Percentiles rank a stretch among this genome's conserved stretches.
Evolutionary conservation across 2,797 vertebrate genomes (phyloP).

Genomic region (Spea hammondii): DNA sequence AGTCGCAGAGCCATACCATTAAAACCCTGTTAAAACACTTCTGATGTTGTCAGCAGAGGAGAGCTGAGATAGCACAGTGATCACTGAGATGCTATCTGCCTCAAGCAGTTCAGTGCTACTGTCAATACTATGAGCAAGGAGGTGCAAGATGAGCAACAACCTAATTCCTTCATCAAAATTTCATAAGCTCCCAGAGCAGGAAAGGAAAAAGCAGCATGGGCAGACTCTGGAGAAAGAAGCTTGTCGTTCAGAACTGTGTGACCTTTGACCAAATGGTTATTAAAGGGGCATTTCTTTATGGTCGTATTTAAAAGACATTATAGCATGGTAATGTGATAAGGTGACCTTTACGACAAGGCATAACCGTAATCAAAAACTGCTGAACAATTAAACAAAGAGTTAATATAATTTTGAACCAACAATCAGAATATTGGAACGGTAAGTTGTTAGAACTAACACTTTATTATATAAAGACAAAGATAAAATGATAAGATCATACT

Average conservation of each 20-base stretch:
- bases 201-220: slow-evolving; percentile 54
- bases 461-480: too few species aligned
- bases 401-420: too few species aligned
- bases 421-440: too few species aligned
- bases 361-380: too few species aligned
- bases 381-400: too few species aligned
- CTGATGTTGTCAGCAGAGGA: slow-evolving; percentile 91
- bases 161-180: slow-evolving; percentile 98
- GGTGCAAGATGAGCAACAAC: slow-evolving; percentile 97
- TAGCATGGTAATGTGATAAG: too few species aligned
- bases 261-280: slow-evolving; percentile 37
- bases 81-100: slow-evolving; percentile 78
- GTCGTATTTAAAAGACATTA: not conserved
- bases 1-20: slow-evolving; percentile 84
- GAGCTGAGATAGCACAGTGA: slow-evolving; percentile 78
- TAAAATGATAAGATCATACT: too few species aligned
- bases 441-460: too few species aligned
- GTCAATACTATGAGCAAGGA: slow-evolving; percentile 95
- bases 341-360: too few species aligned
- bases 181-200: slow-evolving; percentile 78
- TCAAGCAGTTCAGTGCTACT: slow-evolving; percentile 81
- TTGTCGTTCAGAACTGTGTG: slow-evolving; percentile 35
- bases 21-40: slow-evolving; percentile 99
- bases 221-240: slow-evolving; percentile 41
- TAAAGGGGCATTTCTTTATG: slow-evolving; percentile 4